Percentiles rank a stretch among this genome's conserved stretches.
phyloP scores from a whole-genome alignment of 1,140 invertebrate species.

The Drosophila lacertosa region DNA sequence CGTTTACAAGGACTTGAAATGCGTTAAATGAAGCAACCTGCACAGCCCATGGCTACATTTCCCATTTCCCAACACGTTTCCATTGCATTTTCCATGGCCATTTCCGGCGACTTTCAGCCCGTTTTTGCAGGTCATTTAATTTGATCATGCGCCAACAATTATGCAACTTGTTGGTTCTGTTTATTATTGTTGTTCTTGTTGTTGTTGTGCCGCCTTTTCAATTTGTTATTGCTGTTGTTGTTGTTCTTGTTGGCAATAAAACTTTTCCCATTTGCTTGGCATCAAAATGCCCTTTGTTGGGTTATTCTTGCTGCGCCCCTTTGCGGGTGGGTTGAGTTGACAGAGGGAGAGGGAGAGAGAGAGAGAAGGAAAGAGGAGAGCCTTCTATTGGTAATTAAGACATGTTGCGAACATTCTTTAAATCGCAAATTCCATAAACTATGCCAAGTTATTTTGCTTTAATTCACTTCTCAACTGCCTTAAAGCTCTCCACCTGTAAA shows the following conservation, averaged over 20 bases:
- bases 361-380: not conserved
- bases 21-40: slow-evolving; percentile 44
- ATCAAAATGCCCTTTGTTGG: slow-evolving; percentile 31
- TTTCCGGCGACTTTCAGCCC: not conserved
- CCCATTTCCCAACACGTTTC: not conserved
- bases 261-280: slow-evolving; percentile 72
- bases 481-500: no score
- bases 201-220: slow-evolving; percentile 47
- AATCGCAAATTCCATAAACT: not conserved
- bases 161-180: slow-evolving; percentile 79
- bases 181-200: slow-evolving; percentile 16
- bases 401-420: not conserved
- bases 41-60: not conserved
- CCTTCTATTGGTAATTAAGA: not conserved
- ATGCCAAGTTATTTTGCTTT: no score
- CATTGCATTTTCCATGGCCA: not conserved
- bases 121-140: slow-evolving; percentile 74
- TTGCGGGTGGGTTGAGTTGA: not conserved
- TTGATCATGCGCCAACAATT: slow-evolving; percentile 83
- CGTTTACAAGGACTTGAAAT: not conserved
- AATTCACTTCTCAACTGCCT: no score
- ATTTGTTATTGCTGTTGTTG: slow-evolving; percentile 53
- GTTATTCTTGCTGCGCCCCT: slow-evolving; percentile 23
- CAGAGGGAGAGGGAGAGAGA: no score
- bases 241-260: slow-evolving; percentile 55